phyloP scores from a whole-genome alignment of 2,113 vertebrate species.

The Ailurus styani region DNA sequence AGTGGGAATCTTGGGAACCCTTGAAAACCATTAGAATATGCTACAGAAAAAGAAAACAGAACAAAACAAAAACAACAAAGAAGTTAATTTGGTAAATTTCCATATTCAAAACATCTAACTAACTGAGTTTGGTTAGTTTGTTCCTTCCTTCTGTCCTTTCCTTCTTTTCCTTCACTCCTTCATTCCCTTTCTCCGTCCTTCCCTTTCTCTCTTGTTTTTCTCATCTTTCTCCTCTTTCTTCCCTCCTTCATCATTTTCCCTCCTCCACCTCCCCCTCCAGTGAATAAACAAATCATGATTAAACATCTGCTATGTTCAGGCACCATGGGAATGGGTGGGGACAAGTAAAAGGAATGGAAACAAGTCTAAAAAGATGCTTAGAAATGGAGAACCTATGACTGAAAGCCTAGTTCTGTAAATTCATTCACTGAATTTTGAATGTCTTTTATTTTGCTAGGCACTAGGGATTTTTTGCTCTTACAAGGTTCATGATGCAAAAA shows the following conservation, averaged over 20 bases:
- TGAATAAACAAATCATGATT: background rate
- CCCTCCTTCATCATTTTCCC: background rate
- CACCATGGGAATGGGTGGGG: background rate
- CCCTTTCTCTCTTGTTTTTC: background rate
- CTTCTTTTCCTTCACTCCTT: background rate
- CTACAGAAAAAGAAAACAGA: background rate
- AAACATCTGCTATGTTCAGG: background rate
- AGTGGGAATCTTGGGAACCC: background rate
- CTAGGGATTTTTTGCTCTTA: background rate
- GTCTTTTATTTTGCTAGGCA: background rate
- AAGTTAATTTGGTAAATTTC: background rate
- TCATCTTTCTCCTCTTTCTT: background rate
- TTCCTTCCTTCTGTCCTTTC: background rate
- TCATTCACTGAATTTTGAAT: background rate
- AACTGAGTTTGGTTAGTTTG: background rate
- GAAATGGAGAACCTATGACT: background rate
- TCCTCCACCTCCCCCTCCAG: background rate
- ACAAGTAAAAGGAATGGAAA: background rate
- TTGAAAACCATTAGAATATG: background rate
- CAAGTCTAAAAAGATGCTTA: background rate
- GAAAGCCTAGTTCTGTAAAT: background rate
- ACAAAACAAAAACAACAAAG: background rate
- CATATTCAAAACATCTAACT: background rate
- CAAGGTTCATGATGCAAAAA: background rate
- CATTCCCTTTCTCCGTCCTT: background rate